These are phyloP conservation scores for Holotrichia oblita DNA, from an alignment of 1,140 invertebrate genomes.

Conservation along the genomic window DNA sequence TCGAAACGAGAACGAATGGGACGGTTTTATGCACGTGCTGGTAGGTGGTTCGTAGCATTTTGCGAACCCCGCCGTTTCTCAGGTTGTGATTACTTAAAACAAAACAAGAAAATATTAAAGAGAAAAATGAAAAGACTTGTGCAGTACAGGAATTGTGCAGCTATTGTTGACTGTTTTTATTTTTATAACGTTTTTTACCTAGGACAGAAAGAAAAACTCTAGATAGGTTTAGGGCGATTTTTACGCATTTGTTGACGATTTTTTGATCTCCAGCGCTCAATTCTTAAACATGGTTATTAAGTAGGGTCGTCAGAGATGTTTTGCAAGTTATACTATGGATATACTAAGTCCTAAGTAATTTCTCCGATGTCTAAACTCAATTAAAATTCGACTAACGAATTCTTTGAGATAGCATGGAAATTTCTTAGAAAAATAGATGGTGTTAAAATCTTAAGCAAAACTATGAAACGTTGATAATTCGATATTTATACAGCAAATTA, in stretches of 20 bases:
- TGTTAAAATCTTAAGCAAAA: too few relatives aligned
- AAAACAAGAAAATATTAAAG: constrained; percentile 37
- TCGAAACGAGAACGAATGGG: constrained; percentile 59
- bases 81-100: constrained; percentile 61
- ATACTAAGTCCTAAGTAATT: not conserved
- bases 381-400: too few relatives aligned
- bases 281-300: constrained; percentile 43
- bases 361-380: not conserved
- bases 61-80: constrained; percentile 48
- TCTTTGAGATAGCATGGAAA: too few relatives aligned
- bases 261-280: constrained; percentile 58
- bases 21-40: constrained; percentile 60
- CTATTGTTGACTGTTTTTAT: constrained; percentile 59
- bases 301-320: constrained; percentile 41
- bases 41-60: constrained; percentile 60
- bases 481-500: too few relatives aligned
- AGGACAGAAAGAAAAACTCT: constrained; percentile 23
- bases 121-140: constrained; percentile 42
- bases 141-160: constrained; percentile 57
- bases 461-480: too few relatives aligned
- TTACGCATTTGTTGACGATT: constrained; percentile 36
- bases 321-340: constrained; percentile 16
- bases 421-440: too few relatives aligned
- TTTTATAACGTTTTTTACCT: constrained; percentile 49
- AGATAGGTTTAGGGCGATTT: constrained; percentile 33